Percentiles rank a stretch among this genome's conserved stretches.
Conservation (phyloP, 2,888 invertebrate species). For the Imbricaverruca yamaguchii region DNA sequence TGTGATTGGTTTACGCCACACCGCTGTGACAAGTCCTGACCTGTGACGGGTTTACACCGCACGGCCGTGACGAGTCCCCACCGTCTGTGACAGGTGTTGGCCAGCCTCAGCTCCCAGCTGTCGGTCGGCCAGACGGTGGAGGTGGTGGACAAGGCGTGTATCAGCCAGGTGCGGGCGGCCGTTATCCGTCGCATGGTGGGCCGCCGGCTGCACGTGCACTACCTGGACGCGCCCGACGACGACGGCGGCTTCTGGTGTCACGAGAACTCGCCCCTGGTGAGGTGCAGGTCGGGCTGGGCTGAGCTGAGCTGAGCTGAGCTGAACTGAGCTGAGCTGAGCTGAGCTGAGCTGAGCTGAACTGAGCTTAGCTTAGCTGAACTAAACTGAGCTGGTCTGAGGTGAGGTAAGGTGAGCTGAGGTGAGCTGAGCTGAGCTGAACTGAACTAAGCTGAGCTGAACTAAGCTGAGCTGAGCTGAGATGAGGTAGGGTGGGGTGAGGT, state of each 20-base stretch:
- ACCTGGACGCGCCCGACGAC: slow-evolving; percentile 70
- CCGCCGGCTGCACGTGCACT: slow-evolving; percentile 80
- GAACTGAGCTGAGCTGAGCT: no score
- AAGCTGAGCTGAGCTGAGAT: no score
- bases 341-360: no score
- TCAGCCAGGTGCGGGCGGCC: slow-evolving; percentile 81
- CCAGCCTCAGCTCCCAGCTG: slow-evolving; percentile 1
- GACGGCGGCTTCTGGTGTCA: slow-evolving; percentile 91
- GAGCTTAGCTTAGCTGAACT: no score
- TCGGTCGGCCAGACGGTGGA: slow-evolving; percentile 79
- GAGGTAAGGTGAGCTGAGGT: no score
- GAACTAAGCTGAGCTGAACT: no score
- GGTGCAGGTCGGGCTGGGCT: background rate
- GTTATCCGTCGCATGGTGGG: slow-evolving; percentile 84
- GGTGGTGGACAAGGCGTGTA: slow-evolving; percentile 91
- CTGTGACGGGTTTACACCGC: background rate
- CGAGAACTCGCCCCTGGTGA: slow-evolving; percentile 59
- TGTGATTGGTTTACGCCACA: no score
- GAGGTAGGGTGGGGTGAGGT: no score
- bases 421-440: no score
- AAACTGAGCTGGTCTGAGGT: no score
- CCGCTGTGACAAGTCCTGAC: no score
- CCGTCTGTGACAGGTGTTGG: background rate
- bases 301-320: no score
- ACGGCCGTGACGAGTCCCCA: background rate